Percentiles rank a stretch among this genome's conserved stretches.
Conservation (phyloP, 2,797 vertebrate species). For the Sebastes miniatus region DNA sequence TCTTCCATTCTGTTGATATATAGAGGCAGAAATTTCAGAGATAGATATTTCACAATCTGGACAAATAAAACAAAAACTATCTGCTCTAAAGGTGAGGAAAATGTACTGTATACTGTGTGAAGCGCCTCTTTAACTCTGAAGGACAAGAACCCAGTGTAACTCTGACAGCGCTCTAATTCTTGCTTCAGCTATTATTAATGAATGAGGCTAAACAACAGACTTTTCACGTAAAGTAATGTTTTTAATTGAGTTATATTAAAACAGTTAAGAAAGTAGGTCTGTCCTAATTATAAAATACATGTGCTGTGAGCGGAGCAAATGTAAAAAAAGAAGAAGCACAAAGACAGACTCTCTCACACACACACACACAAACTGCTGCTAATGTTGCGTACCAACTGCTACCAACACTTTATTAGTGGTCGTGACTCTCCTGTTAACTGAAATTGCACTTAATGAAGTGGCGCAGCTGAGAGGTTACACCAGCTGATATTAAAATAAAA, state of each 20-base stretch:
- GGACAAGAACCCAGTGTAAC: not conserved
- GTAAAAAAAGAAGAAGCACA: not conserved
- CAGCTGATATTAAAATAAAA: conserved; percentile 2
- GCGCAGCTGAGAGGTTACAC: not conserved
- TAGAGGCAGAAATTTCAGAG: not conserved
- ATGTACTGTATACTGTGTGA: not conserved
- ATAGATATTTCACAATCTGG: not conserved
- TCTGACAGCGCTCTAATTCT: conserved; percentile 14
- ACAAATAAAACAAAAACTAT: not conserved
- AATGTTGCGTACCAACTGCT: not conserved
- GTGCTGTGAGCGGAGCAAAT: conserved; percentile 38
- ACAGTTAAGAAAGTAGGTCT: conserved; percentile 43
- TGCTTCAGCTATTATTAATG: conserved; percentile 18
- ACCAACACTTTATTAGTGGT: conserved; percentile 26
- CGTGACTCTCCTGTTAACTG: conserved; percentile 37
- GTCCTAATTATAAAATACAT: conserved; percentile 57
- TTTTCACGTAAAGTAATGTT: conserved; percentile 5
- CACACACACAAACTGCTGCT: conserved; percentile 12
- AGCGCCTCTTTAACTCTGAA: not conserved
- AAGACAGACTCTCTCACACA: not conserved
- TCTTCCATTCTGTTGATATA: not conserved
- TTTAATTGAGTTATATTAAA: conserved; percentile 41
- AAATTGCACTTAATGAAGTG: conserved; percentile 26
- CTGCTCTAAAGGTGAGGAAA: not conserved
- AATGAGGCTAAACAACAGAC: conserved; percentile 27